Base-by-base conservation (phyloP, 2,888 invertebrate species). In the Tineola bisselliella region DNA sequence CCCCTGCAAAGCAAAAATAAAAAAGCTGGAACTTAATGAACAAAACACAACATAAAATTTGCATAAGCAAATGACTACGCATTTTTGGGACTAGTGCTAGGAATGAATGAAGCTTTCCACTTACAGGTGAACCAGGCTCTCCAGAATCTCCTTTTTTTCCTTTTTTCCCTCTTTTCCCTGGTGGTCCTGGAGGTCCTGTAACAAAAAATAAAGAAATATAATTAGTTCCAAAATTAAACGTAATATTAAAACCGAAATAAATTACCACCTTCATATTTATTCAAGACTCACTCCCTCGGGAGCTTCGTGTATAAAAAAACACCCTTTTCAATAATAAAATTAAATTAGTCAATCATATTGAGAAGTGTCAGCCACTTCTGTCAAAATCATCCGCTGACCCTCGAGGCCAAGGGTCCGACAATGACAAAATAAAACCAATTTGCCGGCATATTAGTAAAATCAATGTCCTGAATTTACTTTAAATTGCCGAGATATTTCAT, bases 81-180 rank as follows among this genome's bases (percentile, higher is more conserved):
- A 19, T 19, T 54, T 25, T 10, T 25, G 10, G 19, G 19, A 5
- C 19, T 8, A 25, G 4, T 25, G 25, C 25, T 25, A 25, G 25
- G 25, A 25, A 6, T 59, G 33, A 33, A 15, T 25, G 62, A n/a
- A 43, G 13, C 25, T 43, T 43, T 12, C 3, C 68, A 90, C 93
- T 91, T 88, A 95, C 95, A 89, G 92, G 87, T 63, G 93, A 89
- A 60, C 95, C 94, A 19, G 91, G 81, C 68, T 94, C 95, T 64
- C 96, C 96, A 13, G 90, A 72, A 72, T 95, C 95, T 17, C 96
- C 96, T 75, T 94, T 95, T 83, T 94, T 95, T 68, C 96, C 96
- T 74, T 94, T 94, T 79, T 94, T 93, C 69, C 96, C 96, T 73
- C 94, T 89, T 81, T 95, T 96, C 65, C 96, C 96, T 12, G 94